These are phyloP conservation scores for Julus scanicus DNA, from an alignment of 2,888 invertebrate genomes.

Conservation along the genomic window DNA sequence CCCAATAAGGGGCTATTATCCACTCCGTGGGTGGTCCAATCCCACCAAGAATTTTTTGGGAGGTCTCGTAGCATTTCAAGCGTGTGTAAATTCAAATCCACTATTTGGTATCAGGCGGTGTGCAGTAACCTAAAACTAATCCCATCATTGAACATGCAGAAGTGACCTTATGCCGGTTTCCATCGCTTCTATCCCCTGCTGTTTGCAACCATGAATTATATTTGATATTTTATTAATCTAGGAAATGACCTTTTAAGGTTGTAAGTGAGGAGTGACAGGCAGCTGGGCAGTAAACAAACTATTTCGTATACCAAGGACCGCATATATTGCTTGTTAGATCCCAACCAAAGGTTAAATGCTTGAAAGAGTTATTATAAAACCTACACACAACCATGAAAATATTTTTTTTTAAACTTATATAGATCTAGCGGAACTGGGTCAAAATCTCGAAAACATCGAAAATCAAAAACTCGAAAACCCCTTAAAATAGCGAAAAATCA, in stretches of 20 bases:
- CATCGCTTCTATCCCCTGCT: neutral
- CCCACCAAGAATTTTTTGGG: neutral
- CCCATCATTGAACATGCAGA: neutral
- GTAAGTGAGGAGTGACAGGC: neutral
- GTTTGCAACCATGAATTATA: conserved; percentile 35
- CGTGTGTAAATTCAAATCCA: neutral
- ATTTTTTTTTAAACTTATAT: too few species aligned
- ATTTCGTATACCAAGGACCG: neutral
- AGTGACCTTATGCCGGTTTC: neutral
- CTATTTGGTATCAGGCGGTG: neutral
- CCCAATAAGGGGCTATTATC: neutral
- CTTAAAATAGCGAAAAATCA: too few species aligned
- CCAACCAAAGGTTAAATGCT: neutral
- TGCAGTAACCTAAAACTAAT: neutral
- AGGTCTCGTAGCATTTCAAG: conserved; percentile 34
- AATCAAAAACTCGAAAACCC: too few species aligned
- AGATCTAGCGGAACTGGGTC: too few species aligned
- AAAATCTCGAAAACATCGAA: too few species aligned
- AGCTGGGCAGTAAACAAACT: neutral
- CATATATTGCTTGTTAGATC: too few species aligned
- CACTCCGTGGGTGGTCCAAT: neutral
- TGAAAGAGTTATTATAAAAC: too few species aligned
- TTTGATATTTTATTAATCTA: conserved; percentile 43
- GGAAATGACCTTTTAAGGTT: conserved; percentile 30
- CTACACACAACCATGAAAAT: too few species aligned